Evolutionary conservation across 2,113 vertebrate genomes (phyloP), one percentile per base, ranked within the genome.

Genomic region (Limnothrissa miodon): DNA sequence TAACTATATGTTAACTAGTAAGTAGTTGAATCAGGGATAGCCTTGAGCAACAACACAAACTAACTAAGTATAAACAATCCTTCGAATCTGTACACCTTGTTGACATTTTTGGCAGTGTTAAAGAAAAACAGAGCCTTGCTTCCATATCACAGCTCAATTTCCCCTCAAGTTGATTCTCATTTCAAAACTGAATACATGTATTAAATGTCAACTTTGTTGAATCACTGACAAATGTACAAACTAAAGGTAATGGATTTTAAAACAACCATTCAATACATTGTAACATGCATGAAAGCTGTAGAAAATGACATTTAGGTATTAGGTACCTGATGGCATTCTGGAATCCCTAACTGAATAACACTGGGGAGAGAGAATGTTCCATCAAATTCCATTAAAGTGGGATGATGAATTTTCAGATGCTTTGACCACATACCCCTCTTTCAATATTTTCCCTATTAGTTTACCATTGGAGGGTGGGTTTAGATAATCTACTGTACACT

Each of bases 401-500:
- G 29, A 21, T n/a, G 53, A 62, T 62, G n/a, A 29, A 29, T 11
- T 62, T 62, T 62, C 25, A 29, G 29, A 29, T 62, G n/a, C 7
- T 62, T 62, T 29, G 59, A 59, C n/a, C 23, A 59, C n/a, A 59
- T 59, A n/a, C 56, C n/a, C 1, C n/a, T 59, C n/a, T 59, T 25
- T n/a, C 56, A 59, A 25, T 59, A 59, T 25, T 5, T 59, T 59
- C 56, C 25, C 56, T 25, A 8, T 23, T 59, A 25, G 56, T 59
- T 25, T 6, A 25, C 23, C 56, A 59, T 59, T 59, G 86, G 42
- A 82, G 44, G n/a, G 36, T 66, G 36, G 44, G 86, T 53, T 85
- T 86, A 89, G 79, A 21, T 81, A 91, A 87, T 91, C n/a, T n/a
- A n/a, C n/a, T n/a, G n/a, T n/a, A n/a, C n/a, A n/a, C n/a, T n/a